A percentile compares a stretch with the other conserved stretches of the same genome.
phyloP scores from a whole-genome alignment of 2,797 vertebrate genomes.

The Onychomys arenicola region DNA sequence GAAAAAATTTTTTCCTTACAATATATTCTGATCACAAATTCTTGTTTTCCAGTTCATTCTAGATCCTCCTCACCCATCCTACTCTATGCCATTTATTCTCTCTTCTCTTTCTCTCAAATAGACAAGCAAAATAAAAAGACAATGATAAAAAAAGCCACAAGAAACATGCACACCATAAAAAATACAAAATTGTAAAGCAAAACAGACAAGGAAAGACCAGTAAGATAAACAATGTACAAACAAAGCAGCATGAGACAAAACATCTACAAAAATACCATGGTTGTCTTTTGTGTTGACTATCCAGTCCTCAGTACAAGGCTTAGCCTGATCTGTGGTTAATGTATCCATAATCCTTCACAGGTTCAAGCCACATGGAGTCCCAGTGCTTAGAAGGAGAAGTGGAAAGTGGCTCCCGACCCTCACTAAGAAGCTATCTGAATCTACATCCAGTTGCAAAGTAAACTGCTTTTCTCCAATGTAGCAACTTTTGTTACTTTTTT shows the following conservation, averaged over 20 bases:
- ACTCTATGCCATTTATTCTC: too few species aligned
- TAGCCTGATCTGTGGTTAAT: not conserved
- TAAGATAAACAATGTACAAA: not conserved
- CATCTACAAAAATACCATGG: not conserved
- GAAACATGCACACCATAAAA: not conserved
- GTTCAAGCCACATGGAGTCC: too few species aligned
- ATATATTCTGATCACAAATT: too few species aligned
- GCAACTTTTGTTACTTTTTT: not conserved
- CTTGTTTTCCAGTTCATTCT: too few species aligned
- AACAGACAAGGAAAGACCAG: not conserved
- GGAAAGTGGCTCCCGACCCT: not conserved
- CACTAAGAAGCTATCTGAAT: not conserved
- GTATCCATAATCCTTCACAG: too few species aligned
- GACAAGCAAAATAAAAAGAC: too few species aligned
- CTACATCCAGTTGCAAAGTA: not conserved
- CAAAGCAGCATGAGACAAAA: not conserved
- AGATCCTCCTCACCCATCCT: too few species aligned
- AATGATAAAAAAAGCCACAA: too few species aligned
- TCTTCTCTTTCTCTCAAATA: too few species aligned
- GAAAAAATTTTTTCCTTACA: too few species aligned
- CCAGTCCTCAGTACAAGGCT: not conserved
- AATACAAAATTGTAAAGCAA: not conserved
- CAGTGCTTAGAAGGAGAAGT: not conserved
- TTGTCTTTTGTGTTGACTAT: not conserved
- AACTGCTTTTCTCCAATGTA: not conserved